Evolutionary conservation across 2,797 vertebrate genomes (phyloP).

Genomic region (Anisognathus igniventris): DNA sequence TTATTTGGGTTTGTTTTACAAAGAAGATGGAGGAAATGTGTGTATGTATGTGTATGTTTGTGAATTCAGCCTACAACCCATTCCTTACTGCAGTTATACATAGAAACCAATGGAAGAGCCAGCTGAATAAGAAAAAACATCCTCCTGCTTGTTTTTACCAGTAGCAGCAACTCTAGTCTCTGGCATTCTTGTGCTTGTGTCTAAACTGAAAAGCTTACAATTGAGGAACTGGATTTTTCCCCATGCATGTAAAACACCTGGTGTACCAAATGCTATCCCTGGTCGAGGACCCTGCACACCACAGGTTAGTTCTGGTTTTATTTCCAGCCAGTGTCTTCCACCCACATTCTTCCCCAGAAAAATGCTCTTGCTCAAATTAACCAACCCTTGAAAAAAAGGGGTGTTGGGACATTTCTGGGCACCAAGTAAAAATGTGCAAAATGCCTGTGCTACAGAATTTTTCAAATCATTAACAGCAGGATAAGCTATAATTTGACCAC

Average conservation of each 20-base stretch:
- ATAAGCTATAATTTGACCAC: neutral
- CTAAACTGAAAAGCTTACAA: neutral
- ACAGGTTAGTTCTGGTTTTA: neutral
- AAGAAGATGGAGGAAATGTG: neutral
- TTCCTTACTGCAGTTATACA: neutral
- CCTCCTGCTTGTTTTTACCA: neutral
- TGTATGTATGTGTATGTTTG: neutral
- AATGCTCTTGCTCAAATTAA: neutral
- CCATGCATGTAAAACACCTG: rapidly evolving
- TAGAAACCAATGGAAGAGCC: neutral
- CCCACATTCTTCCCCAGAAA: neutral
- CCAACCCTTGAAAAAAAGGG: neutral
- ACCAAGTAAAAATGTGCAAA: neutral
- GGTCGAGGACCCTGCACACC: neutral
- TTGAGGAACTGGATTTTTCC: neutral
- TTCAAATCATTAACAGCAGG: neutral
- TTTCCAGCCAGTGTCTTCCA: neutral
- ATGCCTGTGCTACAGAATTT: neutral
- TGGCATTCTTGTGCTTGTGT: neutral
- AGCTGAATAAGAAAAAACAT: neutral
- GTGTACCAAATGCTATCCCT: neutral
- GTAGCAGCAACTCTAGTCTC: neutral
- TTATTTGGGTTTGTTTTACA: neutral
- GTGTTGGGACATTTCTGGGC: neutral
- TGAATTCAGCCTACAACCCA: neutral